Evolutionary conservation across 2,797 vertebrate species (phyloP).

Genomic region (Atherinosoma microstoma): DNA sequence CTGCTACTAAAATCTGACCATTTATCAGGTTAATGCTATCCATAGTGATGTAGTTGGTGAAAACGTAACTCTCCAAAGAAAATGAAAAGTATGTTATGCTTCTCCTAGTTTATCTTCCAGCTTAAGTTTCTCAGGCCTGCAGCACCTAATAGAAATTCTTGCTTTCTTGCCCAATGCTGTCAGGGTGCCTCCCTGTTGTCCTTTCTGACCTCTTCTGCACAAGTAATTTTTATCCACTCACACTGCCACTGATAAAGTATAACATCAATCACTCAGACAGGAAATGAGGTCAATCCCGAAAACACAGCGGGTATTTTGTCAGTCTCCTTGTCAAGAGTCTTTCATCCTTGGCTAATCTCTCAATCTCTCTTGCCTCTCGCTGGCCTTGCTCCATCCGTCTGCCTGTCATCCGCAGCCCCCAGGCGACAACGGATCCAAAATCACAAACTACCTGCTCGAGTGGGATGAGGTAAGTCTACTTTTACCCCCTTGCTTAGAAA

Average conservation of each 20-base stretch:
- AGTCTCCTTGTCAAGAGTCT: constrained; percentile 40
- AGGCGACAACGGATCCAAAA: constrained; percentile 97
- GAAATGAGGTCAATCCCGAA: constrained; percentile 49
- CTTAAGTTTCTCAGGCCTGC: constrained; percentile 1
- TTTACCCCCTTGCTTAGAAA: background rate
- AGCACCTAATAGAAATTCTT: constrained; percentile 6
- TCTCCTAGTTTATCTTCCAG: constrained; percentile 13
- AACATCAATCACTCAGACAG: constrained; percentile 47
- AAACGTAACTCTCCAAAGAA: background rate
- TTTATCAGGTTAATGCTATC: no score
- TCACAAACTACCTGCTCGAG: constrained; percentile 97
- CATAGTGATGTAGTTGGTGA: background rate
- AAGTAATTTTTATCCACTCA: constrained; percentile 30
- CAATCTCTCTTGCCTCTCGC: constrained; percentile 55
- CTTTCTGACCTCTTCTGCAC: constrained; percentile 34
- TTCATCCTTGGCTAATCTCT: constrained; percentile 56
- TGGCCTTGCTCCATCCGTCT: constrained; percentile 13
- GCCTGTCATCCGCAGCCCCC: constrained; percentile 83
- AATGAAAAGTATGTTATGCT: background rate
- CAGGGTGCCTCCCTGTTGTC: constrained; percentile 4
- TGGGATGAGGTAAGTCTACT: constrained; percentile 92
- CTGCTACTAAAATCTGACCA: background rate
- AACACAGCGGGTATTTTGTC: constrained; percentile 48
- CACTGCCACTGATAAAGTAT: constrained; percentile 38
- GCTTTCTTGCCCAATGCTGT: background rate